A percentile compares a stretch with the other conserved stretches of the same genome.
These are phyloP conservation scores for Caenorhabditis zanzibari DNA, from an alignment of 2,888 invertebrate species.

Conservation along the genomic window DNA sequence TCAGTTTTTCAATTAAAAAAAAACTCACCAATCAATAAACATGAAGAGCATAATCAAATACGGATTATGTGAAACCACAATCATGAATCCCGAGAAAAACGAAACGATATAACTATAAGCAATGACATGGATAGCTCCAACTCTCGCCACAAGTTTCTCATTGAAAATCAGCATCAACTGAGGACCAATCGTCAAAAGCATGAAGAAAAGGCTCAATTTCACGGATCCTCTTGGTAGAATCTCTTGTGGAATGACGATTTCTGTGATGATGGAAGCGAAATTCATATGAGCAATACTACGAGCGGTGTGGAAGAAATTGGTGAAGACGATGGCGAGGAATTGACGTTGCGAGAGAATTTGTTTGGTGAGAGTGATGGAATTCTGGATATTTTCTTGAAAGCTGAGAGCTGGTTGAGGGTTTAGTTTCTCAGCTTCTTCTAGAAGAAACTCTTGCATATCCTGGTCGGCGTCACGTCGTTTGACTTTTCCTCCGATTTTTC, in stretches of 20 bases:
- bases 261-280: conserved; percentile 83
- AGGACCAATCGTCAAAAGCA: conserved; percentile 78
- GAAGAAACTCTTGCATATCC: conserved; percentile 22
- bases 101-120: conserved; percentile 73
- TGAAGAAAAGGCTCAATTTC: conserved; percentile 79
- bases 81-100: conserved; percentile 74
- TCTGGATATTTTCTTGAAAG: conserved; percentile 40
- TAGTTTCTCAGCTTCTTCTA: not conserved
- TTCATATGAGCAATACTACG: conserved; percentile 81
- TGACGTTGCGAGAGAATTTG: conserved; percentile 77
- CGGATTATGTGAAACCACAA: conserved; percentile 72
- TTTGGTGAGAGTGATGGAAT: conserved; percentile 68
- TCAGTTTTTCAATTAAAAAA: too few relatives aligned
- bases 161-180: conserved; percentile 79
- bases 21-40: conserved; percentile 79
- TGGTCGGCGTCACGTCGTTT: not conserved
- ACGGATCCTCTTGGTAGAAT: conserved; percentile 79
- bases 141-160: conserved; percentile 71
- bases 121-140: conserved; percentile 76
- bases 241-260: conserved; percentile 79
- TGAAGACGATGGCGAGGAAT: conserved; percentile 77
- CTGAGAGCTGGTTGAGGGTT: conserved; percentile 9
- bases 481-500: conserved; percentile 20
- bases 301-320: conserved; percentile 81
- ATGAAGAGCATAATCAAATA: conserved; percentile 80